Base-by-base conservation (phyloP, 1,140 invertebrate species). In the Drosophila mojavensis region DNA sequence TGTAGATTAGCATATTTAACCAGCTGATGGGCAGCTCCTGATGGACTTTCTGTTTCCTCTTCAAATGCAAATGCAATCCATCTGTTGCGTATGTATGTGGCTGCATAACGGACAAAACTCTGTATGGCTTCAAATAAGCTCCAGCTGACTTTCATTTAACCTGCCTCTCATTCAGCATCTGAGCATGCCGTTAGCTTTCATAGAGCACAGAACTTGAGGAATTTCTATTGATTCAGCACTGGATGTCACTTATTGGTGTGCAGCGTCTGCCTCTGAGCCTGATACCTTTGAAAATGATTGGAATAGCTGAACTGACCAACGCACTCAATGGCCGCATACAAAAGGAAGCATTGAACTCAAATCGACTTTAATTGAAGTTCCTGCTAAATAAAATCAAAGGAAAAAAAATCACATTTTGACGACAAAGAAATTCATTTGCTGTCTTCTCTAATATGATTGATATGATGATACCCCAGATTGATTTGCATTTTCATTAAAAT, bases 1-100 rank as follows among this genome's bases (percentile, higher is more conserved):
- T 48, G 30, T 61, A 81, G 83, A 82, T 85, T 85, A 76, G 53
- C 82, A 85, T 88, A 82, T 76, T 76, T 79, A 53, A 88, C 68
- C 58, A 65, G 67, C 59, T 73, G 70, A 45, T 60, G 43, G 43
- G 9, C 28, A 11, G 26, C 9, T 20, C 39, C 28, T 30, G 60
- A 73, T 60, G 36, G 9, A 59, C 17, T 39, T 17, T 15, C 26
- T 30, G n/a, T 28, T 47, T 28, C 26, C 41, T 6, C 43, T 15
- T 11, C 20, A 24, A 39, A 39, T 39, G 10, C 36, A 39, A 58
- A 10, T 13, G 39, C 13, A 58, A 58, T 45, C 13, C 39, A 10
- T 15, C 26, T 28, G 5, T 36, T 17, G 51, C 33, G 10, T 9
- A 41, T n/a, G n/a, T 43, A 13, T 15, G 43, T 17, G 43, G 4